Evolutionary conservation across 64 coral and sea anemone genomes (phyloP).

Genomic region (Exaiptasia diaphana): DNA sequence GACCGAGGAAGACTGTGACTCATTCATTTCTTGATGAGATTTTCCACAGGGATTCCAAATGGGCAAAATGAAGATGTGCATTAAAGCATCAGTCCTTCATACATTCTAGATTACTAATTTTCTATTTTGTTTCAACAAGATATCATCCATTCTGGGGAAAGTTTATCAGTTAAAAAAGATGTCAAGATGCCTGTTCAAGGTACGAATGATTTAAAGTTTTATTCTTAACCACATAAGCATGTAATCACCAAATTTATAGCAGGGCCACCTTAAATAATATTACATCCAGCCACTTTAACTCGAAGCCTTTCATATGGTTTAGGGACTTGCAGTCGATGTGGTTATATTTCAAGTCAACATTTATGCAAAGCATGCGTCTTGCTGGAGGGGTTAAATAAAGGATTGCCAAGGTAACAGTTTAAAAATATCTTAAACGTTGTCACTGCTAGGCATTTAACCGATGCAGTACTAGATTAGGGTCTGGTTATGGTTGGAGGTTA

Average conservation of each 20-base stretch:
- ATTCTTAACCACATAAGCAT: not conserved
- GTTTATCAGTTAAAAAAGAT: conserved; percentile 88
- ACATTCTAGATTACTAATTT: not conserved
- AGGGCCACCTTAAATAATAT: not conserved
- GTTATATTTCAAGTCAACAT: conserved; percentile 92
- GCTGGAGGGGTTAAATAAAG: conserved; percentile 85
- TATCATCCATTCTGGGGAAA: conserved; percentile 92
- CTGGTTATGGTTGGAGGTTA: not conserved
- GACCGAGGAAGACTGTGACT: not conserved
- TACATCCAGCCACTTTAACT: not conserved
- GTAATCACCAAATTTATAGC: not conserved
- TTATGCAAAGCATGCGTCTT: conserved; percentile 96
- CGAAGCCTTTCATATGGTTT: not conserved
- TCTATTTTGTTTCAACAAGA: conserved; percentile 10
- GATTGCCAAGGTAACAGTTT: conserved; percentile 65
- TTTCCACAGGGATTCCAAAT: not conserved
- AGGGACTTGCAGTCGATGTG: conserved; percentile 86
- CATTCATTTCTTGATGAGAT: not conserved
- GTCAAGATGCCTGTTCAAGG: conserved; percentile 99
- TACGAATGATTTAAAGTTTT: conserved; percentile 1
- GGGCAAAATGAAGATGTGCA: not conserved
- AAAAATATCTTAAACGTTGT: not conserved
- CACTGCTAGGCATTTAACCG: not conserved
- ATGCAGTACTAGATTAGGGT: not conserved
- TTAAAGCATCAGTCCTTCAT: not conserved